phyloP scores from a whole-genome alignment of 2,797 vertebrate genomes.

The Platyrinchus mystaceus region DNA sequence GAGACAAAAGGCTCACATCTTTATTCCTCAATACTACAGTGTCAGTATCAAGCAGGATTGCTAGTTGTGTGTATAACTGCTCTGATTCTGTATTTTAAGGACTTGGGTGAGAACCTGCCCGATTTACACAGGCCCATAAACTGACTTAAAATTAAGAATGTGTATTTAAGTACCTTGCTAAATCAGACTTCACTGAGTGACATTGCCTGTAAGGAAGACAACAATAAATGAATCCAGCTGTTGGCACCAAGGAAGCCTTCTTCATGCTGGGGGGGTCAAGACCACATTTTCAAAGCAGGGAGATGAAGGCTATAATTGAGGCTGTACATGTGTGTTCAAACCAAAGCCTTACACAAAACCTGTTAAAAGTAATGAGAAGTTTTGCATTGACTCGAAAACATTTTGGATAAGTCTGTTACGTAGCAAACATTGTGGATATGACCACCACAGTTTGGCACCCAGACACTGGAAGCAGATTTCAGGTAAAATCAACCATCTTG shows the following conservation, averaged over 20 bases:
- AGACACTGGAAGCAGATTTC: not conserved
- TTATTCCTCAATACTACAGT: not conserved
- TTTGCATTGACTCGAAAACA: conserved; percentile 15
- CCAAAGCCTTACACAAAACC: not conserved
- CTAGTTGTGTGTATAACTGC: not conserved
- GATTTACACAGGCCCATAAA: not conserved
- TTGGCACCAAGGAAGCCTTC: not conserved
- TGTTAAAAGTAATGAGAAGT: not conserved
- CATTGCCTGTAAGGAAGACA: not conserved
- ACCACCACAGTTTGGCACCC: not conserved
- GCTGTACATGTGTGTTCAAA: not conserved
- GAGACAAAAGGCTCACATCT: not conserved
- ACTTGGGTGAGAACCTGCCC: not conserved
- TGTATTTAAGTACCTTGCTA: not conserved
- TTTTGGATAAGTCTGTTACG: not conserved
- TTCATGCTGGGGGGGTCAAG: conserved; percentile 15
- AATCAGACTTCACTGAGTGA: not conserved
- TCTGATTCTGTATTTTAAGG: not conserved
- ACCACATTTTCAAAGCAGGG: conserved; percentile 1
- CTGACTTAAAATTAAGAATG: not conserved
- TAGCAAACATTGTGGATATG: not conserved
- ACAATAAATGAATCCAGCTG: not conserved
- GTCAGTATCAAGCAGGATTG: not conserved
- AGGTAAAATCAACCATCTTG: not conserved
- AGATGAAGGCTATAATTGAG: not conserved